These are phyloP conservation scores for Aspidoscelis tigris DNA, from an alignment of 2,113 vertebrate genomes.

Conservation along the genomic window DNA sequence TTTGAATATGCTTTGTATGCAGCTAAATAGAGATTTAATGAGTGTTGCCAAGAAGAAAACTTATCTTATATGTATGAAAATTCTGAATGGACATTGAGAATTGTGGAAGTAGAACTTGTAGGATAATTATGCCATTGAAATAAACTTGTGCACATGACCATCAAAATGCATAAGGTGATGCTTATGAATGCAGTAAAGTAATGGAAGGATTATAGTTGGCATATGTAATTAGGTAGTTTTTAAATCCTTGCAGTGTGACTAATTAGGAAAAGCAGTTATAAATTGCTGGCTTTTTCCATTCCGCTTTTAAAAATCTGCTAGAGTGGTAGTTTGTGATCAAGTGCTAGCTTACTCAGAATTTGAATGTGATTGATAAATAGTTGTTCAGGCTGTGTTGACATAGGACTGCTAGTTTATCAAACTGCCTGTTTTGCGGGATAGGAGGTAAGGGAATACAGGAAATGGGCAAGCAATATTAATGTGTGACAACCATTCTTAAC, in stretches of 20 bases:
- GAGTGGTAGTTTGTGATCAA: neutral
- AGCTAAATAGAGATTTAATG: neutral
- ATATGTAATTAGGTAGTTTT: neutral
- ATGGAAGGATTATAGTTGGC: neutral
- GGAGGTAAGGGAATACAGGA: neutral
- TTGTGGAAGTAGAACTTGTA: neutral
- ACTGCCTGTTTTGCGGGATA: neutral
- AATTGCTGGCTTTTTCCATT: neutral
- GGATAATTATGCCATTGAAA: neutral
- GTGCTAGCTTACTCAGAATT: neutral
- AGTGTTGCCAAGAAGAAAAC: neutral
- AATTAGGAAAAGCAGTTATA: neutral
- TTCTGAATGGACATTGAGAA: neutral
- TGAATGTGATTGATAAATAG: neutral
- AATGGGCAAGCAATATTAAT: slow-evolving; percentile 32
- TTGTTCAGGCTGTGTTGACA: neutral
- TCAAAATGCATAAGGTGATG: neutral
- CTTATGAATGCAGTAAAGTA: neutral
- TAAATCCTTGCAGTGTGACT: neutral
- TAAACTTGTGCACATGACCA: neutral
- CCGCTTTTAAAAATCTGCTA: neutral
- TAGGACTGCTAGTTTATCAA: neutral
- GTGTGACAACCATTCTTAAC: slow-evolving; percentile 51
- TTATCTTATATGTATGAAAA: neutral
- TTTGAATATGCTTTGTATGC: no score